Conservation (phyloP, 2,797 vertebrate species). For the Dromococcyx pavoninus region DNA sequence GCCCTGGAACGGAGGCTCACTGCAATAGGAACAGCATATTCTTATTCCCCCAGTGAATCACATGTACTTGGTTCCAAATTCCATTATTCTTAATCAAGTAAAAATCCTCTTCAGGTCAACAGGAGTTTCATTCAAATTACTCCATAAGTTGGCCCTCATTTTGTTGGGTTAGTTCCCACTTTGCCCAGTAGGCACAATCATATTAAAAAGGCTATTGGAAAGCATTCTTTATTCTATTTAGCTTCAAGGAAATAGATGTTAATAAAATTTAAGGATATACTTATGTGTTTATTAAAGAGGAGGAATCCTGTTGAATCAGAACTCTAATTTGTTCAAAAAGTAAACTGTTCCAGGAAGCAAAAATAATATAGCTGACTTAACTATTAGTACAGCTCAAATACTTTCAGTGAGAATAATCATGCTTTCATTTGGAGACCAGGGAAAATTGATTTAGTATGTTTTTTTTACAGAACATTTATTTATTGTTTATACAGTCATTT, state of each 20-base stretch:
- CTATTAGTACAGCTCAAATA: conserved; percentile 11
- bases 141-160: conserved; percentile 48
- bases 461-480: conserved; percentile 22
- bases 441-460: not conserved
- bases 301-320: conserved; percentile 31
- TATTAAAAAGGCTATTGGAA: conserved; percentile 32
- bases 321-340: conserved; percentile 10
- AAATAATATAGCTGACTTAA: conserved; percentile 1
- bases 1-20: not conserved
- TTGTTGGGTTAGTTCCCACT: conserved; percentile 9
- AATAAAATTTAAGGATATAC: conserved; percentile 55
- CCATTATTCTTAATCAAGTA: conserved; percentile 30
- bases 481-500: conserved; percentile 26
- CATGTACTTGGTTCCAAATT: conserved; percentile 5
- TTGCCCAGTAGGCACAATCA: conserved; percentile 36
- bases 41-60: not conserved
- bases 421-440: not conserved
- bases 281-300: conserved; percentile 21
- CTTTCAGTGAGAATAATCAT: conserved; percentile 27
- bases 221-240: conserved; percentile 44
- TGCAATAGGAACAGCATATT: not conserved
- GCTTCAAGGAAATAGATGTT: conserved; percentile 38
- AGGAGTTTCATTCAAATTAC: conserved; percentile 44
- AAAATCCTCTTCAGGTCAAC: conserved; percentile 35
- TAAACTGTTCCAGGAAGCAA: conserved; percentile 35